A percentile compares a stretch with the other conserved stretches of the same genome.
Evolutionary conservation across 2,797 vertebrate genomes (phyloP).

Genomic region (Setipinna tenuifilis): DNA sequence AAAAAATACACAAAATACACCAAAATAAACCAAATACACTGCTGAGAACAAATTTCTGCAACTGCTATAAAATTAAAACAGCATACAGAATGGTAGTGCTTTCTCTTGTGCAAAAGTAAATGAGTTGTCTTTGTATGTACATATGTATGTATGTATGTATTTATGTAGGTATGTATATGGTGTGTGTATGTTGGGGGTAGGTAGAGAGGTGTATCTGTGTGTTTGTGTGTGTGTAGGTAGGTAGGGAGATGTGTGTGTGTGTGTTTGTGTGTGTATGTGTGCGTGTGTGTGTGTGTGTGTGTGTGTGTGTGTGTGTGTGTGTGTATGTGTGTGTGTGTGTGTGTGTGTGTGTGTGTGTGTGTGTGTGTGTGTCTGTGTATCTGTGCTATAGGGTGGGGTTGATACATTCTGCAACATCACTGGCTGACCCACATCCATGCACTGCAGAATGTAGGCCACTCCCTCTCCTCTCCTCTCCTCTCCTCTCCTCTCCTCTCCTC

Average conservation of each 20-base stretch:
- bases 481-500: neutral
- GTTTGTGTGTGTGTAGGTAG: too few species aligned
- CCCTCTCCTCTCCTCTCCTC: neutral
- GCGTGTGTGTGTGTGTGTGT: too few species aligned
- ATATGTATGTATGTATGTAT: neutral
- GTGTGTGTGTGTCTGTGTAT: neutral
- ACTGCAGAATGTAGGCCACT: neutral
- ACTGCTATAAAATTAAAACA: neutral
- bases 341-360: neutral
- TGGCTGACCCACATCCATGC: constrained; percentile 55
- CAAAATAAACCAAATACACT: neutral
- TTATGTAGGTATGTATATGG: neutral
- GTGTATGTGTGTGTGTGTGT: neutral
- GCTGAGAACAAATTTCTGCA: neutral
- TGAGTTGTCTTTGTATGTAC: too few species aligned
- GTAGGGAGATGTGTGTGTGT: too few species aligned
- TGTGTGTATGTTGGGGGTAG: neutral
- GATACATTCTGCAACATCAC: neutral
- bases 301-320: neutral
- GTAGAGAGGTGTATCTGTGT: neutral
- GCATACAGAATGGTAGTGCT: neutral
- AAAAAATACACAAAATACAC: neutral
- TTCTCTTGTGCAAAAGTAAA: neutral
- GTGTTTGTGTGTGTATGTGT: neutral
- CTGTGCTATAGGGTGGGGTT: neutral